Evolutionary conservation across 2,888 invertebrate genomes (phyloP), one percentile per base, ranked within the genome.

Genomic region (Drosophila subquinaria): DNA sequence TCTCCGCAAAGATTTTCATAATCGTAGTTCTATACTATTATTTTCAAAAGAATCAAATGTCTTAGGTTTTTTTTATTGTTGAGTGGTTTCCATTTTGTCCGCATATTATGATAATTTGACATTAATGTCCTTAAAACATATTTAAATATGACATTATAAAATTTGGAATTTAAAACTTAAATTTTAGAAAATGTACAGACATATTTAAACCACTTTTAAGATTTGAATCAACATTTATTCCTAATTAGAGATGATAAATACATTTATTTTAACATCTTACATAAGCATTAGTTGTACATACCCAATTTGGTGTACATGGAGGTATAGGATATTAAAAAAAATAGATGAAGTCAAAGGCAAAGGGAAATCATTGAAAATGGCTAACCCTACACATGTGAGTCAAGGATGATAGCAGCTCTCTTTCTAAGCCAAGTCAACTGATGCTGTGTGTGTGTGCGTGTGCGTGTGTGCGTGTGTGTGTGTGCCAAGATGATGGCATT

Each of bases 301-400:
- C 47, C 52, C 59, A 1, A 11, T 43, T 45, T 0, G 0, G 23
- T 13, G 2, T 0, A 9, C 1, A 10, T 4, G 23, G 10, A 10
- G 11, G 8, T n/a, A 9, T 11, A 40, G 36, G 40, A 36, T 45
- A 33, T 40, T n/a, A 10, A 20, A 38, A 47, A 61, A 62, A 67
- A 27, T 5, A 27, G 64, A 57, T 66, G 62, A 48, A 43, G 47
- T 35, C 50, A 63, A 69, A 57, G 64, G 57, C 56, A 48, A 47
- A 27, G 47, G 20, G 57, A 68, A 76, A 65, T 76, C 56, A 71
- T 68, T 71, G 75, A 55, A 71, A 76, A 73, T 59, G 61, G 65
- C 64, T 66, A 67, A 61, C 63, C 60, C 56, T 20, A 57, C 73
- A 69, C 66, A 76, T 64, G 60, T 67, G 69, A 74, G 42, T 67